A percentile compares a stretch with the other conserved stretches of the same genome.
These are phyloP conservation scores for Balanococcus diminutus DNA, from an alignment of 2,888 invertebrate genomes.

Conservation along the genomic window DNA sequence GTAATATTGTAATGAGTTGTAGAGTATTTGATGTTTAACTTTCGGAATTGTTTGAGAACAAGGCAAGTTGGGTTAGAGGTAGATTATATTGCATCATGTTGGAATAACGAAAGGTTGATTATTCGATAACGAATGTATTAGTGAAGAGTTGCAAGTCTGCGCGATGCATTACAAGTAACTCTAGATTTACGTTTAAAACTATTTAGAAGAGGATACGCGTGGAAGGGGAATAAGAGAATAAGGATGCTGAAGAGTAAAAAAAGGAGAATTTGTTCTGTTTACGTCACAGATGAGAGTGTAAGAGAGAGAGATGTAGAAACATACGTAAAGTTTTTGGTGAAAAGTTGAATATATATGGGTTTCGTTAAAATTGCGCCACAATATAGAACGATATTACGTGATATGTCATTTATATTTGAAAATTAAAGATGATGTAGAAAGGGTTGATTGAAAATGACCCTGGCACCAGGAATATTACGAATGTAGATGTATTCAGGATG, in stretches of 20 bases:
- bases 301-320: background rate
- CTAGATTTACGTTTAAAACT: background rate
- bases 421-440: background rate
- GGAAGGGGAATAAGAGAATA: background rate
- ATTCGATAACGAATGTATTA: conserved; percentile 2
- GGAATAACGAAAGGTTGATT: background rate
- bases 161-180: background rate
- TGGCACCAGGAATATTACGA: background rate
- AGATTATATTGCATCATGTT: background rate
- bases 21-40: conserved; percentile 15
- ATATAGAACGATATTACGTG: background rate
- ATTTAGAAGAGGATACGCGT: too few species aligned
- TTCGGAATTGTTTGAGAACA: background rate
- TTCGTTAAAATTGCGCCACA: background rate
- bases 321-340: background rate
- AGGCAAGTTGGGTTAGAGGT: background rate
- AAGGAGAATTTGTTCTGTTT: background rate
- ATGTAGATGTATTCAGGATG: background rate
- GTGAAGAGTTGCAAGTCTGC: background rate
- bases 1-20: conserved; percentile 27
- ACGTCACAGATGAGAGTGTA: too few species aligned
- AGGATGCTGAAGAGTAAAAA: background rate
- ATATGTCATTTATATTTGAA: background rate
- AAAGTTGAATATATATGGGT: background rate
- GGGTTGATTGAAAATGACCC: background rate